phyloP scores from a whole-genome alignment of 2,113 vertebrate genomes.

The Ramphastos sulfuratus region DNA sequence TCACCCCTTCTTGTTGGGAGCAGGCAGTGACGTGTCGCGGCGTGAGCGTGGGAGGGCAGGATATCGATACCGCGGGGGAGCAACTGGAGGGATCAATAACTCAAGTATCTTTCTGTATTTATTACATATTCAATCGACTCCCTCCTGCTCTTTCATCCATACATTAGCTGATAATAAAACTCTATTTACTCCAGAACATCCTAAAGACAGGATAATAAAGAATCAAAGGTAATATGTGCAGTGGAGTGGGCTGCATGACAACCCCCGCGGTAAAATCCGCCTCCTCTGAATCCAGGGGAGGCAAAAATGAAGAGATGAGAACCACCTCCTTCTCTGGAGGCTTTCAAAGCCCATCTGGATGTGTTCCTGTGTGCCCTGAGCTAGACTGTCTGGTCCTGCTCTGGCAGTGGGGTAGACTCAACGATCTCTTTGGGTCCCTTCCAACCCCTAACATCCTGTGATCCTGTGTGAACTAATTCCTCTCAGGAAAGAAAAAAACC shows the following conservation, averaged over 20 bases:
- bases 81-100: not conserved
- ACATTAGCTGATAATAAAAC: conserved; percentile 31
- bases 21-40: conserved; percentile 15
- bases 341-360: no score
- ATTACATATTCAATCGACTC: conserved; percentile 12
- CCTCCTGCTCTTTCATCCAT: not conserved
- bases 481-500: conserved; percentile 18
- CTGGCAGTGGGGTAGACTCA: no score
- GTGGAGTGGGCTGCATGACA: not conserved
- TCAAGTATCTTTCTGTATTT: conserved; percentile 6
- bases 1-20: not conserved
- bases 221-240: not conserved
- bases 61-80: not conserved
- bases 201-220: not conserved
- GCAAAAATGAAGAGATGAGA: conserved; percentile 18
- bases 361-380: no score
- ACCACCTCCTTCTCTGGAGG: not conserved
- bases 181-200: conserved; percentile 8
- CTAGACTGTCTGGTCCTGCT: no score
- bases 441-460: no score
- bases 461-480: not conserved
- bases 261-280: not conserved
- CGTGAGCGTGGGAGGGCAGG: not conserved
- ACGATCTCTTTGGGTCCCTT: no score
- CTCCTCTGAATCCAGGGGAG: conserved; percentile 9